A percentile compares a stretch with the other conserved stretches of the same genome.
phyloP scores from a whole-genome alignment of 2,888 invertebrate species.

The Drosophila nigricruria region DNA sequence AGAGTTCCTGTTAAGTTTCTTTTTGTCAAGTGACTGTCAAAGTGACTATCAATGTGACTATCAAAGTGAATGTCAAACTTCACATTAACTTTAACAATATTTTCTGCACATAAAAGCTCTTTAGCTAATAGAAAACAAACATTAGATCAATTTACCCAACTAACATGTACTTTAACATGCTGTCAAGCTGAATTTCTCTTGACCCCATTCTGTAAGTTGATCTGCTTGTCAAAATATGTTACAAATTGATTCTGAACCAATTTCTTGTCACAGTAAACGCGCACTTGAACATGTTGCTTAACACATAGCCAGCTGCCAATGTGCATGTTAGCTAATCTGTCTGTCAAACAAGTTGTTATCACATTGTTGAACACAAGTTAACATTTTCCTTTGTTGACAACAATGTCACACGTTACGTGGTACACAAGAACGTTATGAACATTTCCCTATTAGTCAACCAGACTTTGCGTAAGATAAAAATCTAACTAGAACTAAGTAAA shows the following conservation, averaged over 20 bases:
- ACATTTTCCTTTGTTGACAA: not conserved
- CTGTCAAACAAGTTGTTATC: slow-evolving; percentile 10
- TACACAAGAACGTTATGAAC: not conserved
- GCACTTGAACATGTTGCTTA: not conserved
- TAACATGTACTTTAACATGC: slow-evolving; percentile 7
- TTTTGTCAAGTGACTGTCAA: too few relatives aligned
- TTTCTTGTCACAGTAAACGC: not conserved
- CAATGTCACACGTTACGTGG: slow-evolving; percentile 2
- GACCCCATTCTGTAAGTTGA: not conserved
- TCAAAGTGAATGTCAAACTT: not conserved
- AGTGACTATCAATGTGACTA: not conserved
- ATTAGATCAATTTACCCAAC: accelerated
- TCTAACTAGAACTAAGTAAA: not conserved
- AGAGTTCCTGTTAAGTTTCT: not conserved
- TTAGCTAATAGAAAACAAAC: not conserved
- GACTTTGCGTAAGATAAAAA: slow-evolving; percentile 9
- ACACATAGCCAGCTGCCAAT: slow-evolving; percentile 8
- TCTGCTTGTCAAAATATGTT: too few relatives aligned
- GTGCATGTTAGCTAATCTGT: slow-evolving; percentile 17
- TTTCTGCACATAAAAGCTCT: not conserved
- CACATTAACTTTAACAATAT: not conserved
- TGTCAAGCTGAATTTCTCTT: not conserved
- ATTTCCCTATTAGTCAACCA: slow-evolving; percentile 6
- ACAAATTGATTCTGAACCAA: not conserved
- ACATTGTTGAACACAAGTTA: slow-evolving; percentile 6